Evolutionary conservation across 2,888 invertebrate genomes (phyloP).

Genomic region (Megaustenia siamemsis): DNA sequence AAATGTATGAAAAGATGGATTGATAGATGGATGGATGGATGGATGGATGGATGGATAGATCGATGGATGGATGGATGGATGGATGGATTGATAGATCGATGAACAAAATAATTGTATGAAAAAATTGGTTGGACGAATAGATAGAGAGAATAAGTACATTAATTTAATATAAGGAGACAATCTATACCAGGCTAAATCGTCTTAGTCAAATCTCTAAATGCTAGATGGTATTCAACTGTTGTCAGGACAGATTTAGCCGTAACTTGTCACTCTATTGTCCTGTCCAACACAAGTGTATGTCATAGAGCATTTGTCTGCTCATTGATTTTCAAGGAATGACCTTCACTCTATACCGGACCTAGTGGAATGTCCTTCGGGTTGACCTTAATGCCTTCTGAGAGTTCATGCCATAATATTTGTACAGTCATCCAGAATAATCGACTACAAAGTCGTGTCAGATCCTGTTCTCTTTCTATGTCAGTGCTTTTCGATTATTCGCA

Average conservation of each 20-base stretch:
- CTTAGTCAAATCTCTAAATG: too few relatives aligned
- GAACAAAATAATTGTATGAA: too few relatives aligned
- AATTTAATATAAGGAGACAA: too few relatives aligned
- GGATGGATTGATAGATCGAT: not conserved
- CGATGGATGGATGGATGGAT: too few relatives aligned
- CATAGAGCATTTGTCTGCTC: not conserved
- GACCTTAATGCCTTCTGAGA: not conserved
- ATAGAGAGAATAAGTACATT: too few relatives aligned
- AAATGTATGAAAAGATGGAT: constrained; percentile 12
- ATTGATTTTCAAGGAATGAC: not conserved
- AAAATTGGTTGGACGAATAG: too few relatives aligned
- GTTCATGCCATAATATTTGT: not conserved
- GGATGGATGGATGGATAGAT: too few relatives aligned
- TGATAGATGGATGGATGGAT: too few relatives aligned
- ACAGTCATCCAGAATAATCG: not conserved
- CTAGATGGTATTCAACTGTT: too few relatives aligned
- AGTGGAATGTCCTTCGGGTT: not conserved
- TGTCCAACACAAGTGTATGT: not conserved
- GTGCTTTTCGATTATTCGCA: not conserved
- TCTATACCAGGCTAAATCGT: too few relatives aligned
- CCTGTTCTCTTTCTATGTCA: too few relatives aligned
- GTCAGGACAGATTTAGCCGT: not conserved
- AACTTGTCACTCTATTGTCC: not conserved
- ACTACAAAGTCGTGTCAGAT: not conserved
- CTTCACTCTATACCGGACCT: not conserved